phyloP scores from a whole-genome alignment of 2,113 vertebrate species.

The Cricetomys ansorgei region DNA sequence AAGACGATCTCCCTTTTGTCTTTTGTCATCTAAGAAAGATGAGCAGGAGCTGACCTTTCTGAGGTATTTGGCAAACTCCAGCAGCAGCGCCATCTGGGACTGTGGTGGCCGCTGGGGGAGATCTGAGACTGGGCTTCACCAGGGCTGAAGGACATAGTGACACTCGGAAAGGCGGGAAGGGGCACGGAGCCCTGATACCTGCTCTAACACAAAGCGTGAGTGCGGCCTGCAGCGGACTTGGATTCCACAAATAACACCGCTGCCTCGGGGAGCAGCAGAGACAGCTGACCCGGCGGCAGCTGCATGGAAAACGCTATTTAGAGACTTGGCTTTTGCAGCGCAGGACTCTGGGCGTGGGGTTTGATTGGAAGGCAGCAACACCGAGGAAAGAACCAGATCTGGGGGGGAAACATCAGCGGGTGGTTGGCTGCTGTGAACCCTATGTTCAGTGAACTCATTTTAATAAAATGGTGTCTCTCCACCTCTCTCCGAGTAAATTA shows the following conservation, averaged over 20 bases:
- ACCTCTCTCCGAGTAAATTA: conserved; percentile 55
- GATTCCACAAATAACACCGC: conserved; percentile 75
- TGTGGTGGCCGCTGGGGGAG: conserved; percentile 43
- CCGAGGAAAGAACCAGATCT: conserved; percentile 42
- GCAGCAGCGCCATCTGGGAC: conserved; percentile 54
- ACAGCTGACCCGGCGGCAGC: conserved; percentile 72
- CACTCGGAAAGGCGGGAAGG: conserved; percentile 42
- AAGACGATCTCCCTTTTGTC: background rate
- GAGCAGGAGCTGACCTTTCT: conserved; percentile 70
- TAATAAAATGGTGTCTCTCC: conserved; percentile 64
- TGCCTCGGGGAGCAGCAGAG: conserved; percentile 70
- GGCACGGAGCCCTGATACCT: conserved; percentile 55
- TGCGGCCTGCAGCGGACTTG: conserved; percentile 60
- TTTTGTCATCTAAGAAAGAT: conserved; percentile 12
- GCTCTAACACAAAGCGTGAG: conserved; percentile 52
- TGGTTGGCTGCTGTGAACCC: conserved; percentile 57
- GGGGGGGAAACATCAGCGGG: conserved; percentile 52
- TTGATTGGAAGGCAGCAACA: conserved; percentile 66
- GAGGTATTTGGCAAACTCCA: conserved; percentile 68
- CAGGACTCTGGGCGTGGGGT: conserved; percentile 56
- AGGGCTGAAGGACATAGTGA: conserved; percentile 34
- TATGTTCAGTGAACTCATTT: conserved; percentile 59
- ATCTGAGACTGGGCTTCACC: conserved; percentile 55
- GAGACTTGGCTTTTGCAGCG: conserved; percentile 59
- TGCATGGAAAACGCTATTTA: conserved; percentile 75